phyloP scores from a whole-genome alignment of 1,140 invertebrate species.

The Temnothorax longispinosus region DNA sequence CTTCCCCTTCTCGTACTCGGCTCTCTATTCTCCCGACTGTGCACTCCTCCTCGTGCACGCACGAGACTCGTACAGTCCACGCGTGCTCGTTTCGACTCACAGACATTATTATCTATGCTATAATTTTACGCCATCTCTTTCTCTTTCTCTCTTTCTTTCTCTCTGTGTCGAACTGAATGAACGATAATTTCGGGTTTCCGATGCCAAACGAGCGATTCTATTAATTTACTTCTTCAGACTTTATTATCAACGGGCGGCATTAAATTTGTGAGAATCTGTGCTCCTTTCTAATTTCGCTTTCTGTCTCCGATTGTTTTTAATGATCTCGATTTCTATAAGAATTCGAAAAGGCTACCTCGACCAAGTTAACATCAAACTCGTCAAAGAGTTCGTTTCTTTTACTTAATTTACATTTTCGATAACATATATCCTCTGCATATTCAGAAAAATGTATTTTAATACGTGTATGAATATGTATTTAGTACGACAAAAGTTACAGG shows the following conservation, averaged over 20 bases:
- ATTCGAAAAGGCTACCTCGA: background rate
- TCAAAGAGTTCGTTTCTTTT: background rate
- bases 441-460: background rate
- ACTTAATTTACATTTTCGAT: background rate
- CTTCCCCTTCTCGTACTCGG: slow-evolving; percentile 23
- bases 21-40: slow-evolving; percentile 23
- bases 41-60: slow-evolving; percentile 5
- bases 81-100: background rate
- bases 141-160: background rate
- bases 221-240: background rate
- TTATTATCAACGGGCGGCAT: background rate
- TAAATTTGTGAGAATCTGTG: background rate
- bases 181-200: slow-evolving; percentile 18
- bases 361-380: background rate
- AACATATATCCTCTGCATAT: background rate
- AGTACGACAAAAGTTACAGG: background rate
- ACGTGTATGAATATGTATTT: no score
- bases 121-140: slow-evolving; percentile 12
- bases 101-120: background rate
- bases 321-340: background rate
- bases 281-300: background rate
- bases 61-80: background rate
- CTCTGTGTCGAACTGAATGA: background rate
- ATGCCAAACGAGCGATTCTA: background rate
- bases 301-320: background rate